Evolutionary conservation across 1,140 invertebrate genomes (phyloP), one percentile per base, ranked within the genome.

Genomic region (Physella acuta): DNA sequence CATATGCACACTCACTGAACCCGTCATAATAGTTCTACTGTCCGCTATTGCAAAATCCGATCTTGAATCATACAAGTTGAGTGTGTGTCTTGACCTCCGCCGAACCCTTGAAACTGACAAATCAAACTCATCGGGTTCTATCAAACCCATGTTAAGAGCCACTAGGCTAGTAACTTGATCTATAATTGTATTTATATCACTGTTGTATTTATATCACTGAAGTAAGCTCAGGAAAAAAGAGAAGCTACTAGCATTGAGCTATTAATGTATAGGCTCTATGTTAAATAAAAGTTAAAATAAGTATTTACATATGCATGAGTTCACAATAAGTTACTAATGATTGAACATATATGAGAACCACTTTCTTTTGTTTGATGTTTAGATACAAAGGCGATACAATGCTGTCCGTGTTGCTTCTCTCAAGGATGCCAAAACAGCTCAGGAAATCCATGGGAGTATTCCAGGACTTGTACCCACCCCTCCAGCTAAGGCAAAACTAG

Each of bases 321-420:
- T 20, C 33, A 1, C 20, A 37, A 16, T 37, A 3, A 16, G 34
- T 62, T 17, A 30, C 16, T n/a, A 33, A 20, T 31, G 36, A 17
- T 34, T 1, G 8, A 1, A 44, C 17, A n/a, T 16, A 39, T n/a
- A 28, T 24, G 8, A 37, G 28, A 36, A 26, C n/a, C 56, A 31
- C 64, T 34, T 68, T 61, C 17, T 39, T 31, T 68, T 26, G 16
- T 5, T 55, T 26, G 26, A 16, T 55, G 5, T 75, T 60, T 73
- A 83, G 81, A 79, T 83, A 59, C 80, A 83, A 66, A 66, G 72
- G 28, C 70, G 76, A 2, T 83, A 82, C 75, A 82, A 82, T 64
- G 65, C 76, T 58, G 81, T 83, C 1, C 55, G 82, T 51, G 74
- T 78, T 0, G 76, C 71, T 59, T 82, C 81, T 5, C 77, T 83